Conservation (phyloP, 2,888 invertebrate species). For the Diogma glabrata region DNA sequence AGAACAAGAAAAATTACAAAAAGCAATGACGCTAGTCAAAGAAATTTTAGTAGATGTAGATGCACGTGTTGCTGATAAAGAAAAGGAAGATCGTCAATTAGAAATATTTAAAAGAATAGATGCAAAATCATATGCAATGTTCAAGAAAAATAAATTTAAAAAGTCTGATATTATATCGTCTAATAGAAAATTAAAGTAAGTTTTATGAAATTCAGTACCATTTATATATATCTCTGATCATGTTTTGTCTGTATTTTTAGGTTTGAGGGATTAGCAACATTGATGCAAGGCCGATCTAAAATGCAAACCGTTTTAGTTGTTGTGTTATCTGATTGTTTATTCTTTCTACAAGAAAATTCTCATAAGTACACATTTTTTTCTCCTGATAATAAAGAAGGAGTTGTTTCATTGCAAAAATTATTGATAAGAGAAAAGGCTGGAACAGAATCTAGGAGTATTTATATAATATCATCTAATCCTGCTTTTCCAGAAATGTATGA, state of each 20-base stretch:
- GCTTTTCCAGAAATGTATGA: slow-evolving; percentile 95
- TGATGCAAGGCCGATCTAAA: slow-evolving; percentile 86
- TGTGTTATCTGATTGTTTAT: slow-evolving; percentile 80
- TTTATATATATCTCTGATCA: neutral
- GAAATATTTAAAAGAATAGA: slow-evolving; percentile 90
- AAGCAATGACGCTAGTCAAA: slow-evolving; percentile 70
- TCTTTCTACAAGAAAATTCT: slow-evolving; percentile 84
- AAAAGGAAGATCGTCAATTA: slow-evolving; percentile 75
- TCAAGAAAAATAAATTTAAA: slow-evolving; percentile 79
- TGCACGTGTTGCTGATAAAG: slow-evolving; percentile 84
- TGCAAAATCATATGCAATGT: slow-evolving; percentile 79
- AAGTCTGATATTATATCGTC: slow-evolving; percentile 82
- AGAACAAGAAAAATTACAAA: slow-evolving; percentile 69
- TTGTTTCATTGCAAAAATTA: slow-evolving; percentile 82
- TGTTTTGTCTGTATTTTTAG: too few relatives aligned
- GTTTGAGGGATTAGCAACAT: slow-evolving; percentile 78
- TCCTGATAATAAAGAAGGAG: slow-evolving; percentile 91
- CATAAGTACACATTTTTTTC: slow-evolving; percentile 89
- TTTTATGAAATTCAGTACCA: slow-evolving; percentile 13
- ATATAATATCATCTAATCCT: slow-evolving; percentile 85
- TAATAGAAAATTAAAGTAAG: slow-evolving; percentile 64
- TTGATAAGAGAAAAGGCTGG: slow-evolving; percentile 91
- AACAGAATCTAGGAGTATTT: slow-evolving; percentile 76
- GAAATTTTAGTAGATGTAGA: slow-evolving; percentile 85
- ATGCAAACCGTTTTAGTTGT: slow-evolving; percentile 81